Evolutionary conservation across 2,113 vertebrate species (phyloP), one percentile per base, ranked within the genome.

Genomic region (Prunella fulvescens): DNA sequence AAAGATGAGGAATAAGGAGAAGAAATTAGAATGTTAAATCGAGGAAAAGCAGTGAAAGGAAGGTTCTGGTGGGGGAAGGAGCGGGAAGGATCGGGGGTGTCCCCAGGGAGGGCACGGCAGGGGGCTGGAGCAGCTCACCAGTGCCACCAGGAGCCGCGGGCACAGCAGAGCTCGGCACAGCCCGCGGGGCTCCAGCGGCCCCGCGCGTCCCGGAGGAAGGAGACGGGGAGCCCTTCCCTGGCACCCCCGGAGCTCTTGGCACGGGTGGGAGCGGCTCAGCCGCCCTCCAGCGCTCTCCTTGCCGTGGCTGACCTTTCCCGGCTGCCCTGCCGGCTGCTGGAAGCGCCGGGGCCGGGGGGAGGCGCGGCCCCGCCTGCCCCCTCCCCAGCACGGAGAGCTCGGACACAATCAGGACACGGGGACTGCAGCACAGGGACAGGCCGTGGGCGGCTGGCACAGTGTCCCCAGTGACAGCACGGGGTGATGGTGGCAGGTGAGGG

Each of bases 241-340:
- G 73, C 64, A 9, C 31, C 73, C 62, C 64, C 0, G 4, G 39
- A 39, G 84, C 64, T 1, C 3, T 13, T 48, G 77, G 81, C 78
- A 13, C 40, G 65, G 56, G 20, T 13, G 39, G 12, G 47, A 60
- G 80, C 6, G 0, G 44, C 86, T 92, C 76, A 35, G 64, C 13
- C 24, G 69, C 88, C 90, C 3, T 9, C 10, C 62, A 53, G 82
- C 50, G 0, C 64, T 86, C 82, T 81, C 73, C 86, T 86, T 26
- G 28, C 84, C 92, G 50, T 13, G 93, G 81, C 81, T 96, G 96
- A 97, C 95, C 93, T 96, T 97, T 94, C 83, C 88, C 92, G 20
- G 86, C 7, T n/a, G 7, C 86, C 45, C 93, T 45, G 87, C 48
- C 1, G 11, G 58, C 91, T 81, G 78, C 42, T 6, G 25, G 70